A percentile compares a stretch with the other conserved stretches of the same genome.
Evolutionary conservation across 2,888 invertebrate species (phyloP).

Genomic region (Anodontia alba): DNA sequence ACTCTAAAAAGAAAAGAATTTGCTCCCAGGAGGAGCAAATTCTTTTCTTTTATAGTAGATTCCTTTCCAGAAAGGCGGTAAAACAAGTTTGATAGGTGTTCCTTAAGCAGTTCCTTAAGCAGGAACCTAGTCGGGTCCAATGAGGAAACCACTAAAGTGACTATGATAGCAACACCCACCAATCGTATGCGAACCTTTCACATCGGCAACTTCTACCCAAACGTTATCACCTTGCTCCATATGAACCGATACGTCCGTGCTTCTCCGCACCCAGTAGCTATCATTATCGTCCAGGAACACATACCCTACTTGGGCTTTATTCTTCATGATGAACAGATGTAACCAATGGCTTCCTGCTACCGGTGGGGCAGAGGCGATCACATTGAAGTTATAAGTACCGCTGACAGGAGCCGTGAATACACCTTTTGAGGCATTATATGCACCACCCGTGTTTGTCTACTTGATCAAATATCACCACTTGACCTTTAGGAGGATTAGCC

Average conservation of each 20-base stretch:
- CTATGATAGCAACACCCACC: constrained; percentile 26
- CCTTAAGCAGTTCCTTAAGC: too few species aligned
- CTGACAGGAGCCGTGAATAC: constrained; percentile 12
- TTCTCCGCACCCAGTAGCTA: constrained; percentile 3
- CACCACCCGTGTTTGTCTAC: constrained; percentile 16
- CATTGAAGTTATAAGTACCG: constrained; percentile 23
- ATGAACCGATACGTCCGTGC: constrained; percentile 6
- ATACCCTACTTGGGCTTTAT: neutral
- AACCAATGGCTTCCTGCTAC: neutral
- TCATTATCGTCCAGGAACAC: constrained; percentile 13
- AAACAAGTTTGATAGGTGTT: too few species aligned
- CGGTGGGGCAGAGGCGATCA: constrained; percentile 11
- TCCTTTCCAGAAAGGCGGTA: too few species aligned
- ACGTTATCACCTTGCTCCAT: constrained; percentile 9
- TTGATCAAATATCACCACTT: constrained; percentile 14
- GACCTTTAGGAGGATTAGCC: constrained; percentile 6
- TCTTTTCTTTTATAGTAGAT: too few species aligned
- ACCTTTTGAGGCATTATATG: neutral
- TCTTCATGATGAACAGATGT: constrained; percentile 22
- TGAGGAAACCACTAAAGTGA: constrained; percentile 18
- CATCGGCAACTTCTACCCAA: constrained; percentile 1
- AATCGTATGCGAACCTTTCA: neutral
- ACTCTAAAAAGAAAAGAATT: too few species aligned
- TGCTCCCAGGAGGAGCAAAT: too few species aligned
- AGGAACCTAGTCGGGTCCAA: constrained; percentile 11